A percentile compares a stretch with the other conserved stretches of the same genome.
These are phyloP conservation scores for Megaptera novaeangliae DNA, from an alignment of 2,113 vertebrate species.

Conservation along the genomic window DNA sequence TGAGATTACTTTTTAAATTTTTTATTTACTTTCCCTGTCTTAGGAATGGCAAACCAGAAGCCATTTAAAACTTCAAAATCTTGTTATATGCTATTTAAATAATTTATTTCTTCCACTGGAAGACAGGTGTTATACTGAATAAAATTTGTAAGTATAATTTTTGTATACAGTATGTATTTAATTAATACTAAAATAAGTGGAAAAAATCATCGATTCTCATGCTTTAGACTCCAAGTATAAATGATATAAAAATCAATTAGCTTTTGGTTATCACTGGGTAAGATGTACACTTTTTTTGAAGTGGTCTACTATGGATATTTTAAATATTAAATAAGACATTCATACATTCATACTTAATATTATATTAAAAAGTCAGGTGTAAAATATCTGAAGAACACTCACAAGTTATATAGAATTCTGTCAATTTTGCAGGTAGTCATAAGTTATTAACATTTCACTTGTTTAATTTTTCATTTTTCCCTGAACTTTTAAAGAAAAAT, in stretches of 20 bases:
- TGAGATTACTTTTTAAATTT: not conserved
- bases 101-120: not conserved
- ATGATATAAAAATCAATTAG: not conserved
- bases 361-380: not conserved
- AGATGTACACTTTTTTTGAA: not conserved
- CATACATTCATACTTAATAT: not conserved
- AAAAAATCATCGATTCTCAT: not conserved
- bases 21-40: not conserved
- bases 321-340: not conserved
- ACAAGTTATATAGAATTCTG: not conserved
- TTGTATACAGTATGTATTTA: not conserved
- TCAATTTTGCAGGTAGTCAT: not conserved
- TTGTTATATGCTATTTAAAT: not conserved
- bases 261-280: not conserved
- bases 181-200: not conserved
- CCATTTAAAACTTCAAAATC: not conserved
- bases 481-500: not conserved
- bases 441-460: not conserved
- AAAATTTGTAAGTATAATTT: not conserved
- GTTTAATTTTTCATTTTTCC: not conserved
- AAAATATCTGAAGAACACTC: not conserved
- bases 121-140: not conserved
- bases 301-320: not conserved
- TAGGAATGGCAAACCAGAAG: not conserved
- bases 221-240: not conserved